Evolutionary conservation across 2,113 vertebrate species (phyloP).

Genomic region (Cryptoleucopteryx plumbea): DNA sequence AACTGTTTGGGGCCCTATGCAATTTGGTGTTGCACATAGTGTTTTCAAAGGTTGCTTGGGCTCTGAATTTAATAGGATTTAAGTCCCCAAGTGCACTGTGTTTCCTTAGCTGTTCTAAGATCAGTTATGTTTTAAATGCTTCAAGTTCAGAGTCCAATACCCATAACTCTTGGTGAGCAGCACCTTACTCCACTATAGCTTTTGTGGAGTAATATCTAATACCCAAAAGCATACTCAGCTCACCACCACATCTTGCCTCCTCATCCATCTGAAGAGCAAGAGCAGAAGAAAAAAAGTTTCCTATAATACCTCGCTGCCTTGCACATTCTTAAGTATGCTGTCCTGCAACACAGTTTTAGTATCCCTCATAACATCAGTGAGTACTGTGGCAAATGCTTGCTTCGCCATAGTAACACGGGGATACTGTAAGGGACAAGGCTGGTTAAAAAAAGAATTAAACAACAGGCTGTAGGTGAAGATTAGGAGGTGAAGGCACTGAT

Average conservation of each 20-base stretch:
- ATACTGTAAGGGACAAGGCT: not conserved
- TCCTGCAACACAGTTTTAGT: not conserved
- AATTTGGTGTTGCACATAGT: not conserved
- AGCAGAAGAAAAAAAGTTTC: not conserved
- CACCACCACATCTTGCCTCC: not conserved
- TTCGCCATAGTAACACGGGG: constrained; percentile 11
- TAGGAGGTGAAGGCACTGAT: not conserved
- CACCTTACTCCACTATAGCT: not conserved
- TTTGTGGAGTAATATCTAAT: not conserved
- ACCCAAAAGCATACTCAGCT: not conserved
- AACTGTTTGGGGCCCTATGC: not conserved
- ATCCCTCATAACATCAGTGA: not conserved
- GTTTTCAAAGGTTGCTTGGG: not conserved
- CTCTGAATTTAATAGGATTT: not conserved
- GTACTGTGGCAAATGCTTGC: not conserved
- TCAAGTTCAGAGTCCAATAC: not conserved
- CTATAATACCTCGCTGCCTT: not conserved
- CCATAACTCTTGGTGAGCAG: not conserved
- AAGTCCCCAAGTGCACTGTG: not conserved
- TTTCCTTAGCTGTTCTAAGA: not conserved
- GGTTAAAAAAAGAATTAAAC: constrained; percentile 12
- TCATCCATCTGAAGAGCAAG: no score
- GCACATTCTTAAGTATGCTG: not conserved
- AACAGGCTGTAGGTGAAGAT: not conserved
- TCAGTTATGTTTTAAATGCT: not conserved